Conservation (phyloP, 92 coral and sea anemone genomes). For the Zoanthus gigantus region DNA sequence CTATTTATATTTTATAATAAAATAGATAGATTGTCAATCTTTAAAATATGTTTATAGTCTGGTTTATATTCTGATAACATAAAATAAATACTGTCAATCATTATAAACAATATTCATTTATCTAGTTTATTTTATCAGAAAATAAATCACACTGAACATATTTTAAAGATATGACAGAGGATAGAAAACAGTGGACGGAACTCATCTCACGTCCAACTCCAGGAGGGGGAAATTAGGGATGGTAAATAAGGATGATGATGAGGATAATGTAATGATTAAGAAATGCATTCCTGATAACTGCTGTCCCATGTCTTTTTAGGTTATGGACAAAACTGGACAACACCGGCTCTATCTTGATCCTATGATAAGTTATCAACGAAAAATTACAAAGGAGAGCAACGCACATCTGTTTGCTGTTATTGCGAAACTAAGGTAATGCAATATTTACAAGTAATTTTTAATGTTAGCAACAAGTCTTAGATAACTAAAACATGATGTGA, state of each 20-base stretch:
- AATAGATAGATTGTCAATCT: no score
- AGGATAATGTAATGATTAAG: background rate
- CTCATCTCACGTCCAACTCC: no score
- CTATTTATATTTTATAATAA: no score
- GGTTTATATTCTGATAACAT: no score
- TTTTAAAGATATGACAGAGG: no score
- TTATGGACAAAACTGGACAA: conserved; percentile 13
- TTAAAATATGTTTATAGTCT: no score
- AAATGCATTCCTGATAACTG: background rate
- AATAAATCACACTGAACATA: no score
- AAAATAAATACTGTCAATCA: no score
- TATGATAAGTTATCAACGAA: background rate
- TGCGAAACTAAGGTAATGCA: background rate
- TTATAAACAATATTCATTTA: no score
- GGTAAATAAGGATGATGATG: background rate
- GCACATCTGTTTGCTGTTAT: conserved; percentile 2
- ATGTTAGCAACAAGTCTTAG: background rate
- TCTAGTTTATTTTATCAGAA: no score
- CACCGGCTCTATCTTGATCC: conserved; percentile 19
- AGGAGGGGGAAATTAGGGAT: background rate
- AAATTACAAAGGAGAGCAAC: conserved; percentile 14
- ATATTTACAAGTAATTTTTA: background rate
- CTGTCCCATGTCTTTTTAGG: background rate
- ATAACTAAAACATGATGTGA: background rate
- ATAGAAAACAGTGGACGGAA: no score